Conservation (phyloP, 2,888 invertebrate species). For the Cosmia pyralina region DNA sequence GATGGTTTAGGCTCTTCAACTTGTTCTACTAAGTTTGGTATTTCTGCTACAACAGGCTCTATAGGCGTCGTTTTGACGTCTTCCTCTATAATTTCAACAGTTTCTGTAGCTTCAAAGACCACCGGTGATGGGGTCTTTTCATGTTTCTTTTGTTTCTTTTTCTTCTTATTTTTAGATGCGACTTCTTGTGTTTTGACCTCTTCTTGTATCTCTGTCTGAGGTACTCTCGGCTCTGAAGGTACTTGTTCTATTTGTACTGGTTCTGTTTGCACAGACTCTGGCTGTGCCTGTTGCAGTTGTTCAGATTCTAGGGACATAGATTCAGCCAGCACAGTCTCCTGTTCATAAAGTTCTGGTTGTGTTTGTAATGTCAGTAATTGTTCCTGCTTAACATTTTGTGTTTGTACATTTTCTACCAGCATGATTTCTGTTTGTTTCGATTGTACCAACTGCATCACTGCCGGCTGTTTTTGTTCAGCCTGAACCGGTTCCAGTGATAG, state of each 20-base stretch:
- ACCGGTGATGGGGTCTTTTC: constrained; percentile 65
- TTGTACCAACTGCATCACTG: background rate
- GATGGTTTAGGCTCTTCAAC: constrained; percentile 65
- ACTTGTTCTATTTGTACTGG: constrained; percentile 4
- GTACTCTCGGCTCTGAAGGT: background rate
- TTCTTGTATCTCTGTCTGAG: constrained; percentile 1
- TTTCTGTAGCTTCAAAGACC: constrained; percentile 63
- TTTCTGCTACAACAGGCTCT: constrained; percentile 63
- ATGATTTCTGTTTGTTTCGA: constrained; percentile 4
- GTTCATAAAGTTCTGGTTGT: constrained; percentile 4
- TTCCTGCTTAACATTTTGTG: background rate
- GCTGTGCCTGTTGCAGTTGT: constrained; percentile 5
- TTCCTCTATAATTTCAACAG: constrained; percentile 53
- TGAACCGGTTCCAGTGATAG: background rate
- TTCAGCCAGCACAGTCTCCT: background rate
- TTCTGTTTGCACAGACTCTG: constrained; percentile 2
- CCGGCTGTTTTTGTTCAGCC: background rate
- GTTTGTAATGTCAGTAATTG: background rate
- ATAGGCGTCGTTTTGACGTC: constrained; percentile 57
- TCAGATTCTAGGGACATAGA: background rate
- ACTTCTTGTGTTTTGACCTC: constrained; percentile 37
- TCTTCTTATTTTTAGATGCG: constrained; percentile 71
- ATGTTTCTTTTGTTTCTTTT: constrained; percentile 75
- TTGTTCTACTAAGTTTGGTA: constrained; percentile 67
- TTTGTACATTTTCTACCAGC: background rate